Percentiles rank a stretch among this genome's conserved stretches.
phyloP scores from a whole-genome alignment of 2,113 vertebrate species.

The Manacus vitellinus region DNA sequence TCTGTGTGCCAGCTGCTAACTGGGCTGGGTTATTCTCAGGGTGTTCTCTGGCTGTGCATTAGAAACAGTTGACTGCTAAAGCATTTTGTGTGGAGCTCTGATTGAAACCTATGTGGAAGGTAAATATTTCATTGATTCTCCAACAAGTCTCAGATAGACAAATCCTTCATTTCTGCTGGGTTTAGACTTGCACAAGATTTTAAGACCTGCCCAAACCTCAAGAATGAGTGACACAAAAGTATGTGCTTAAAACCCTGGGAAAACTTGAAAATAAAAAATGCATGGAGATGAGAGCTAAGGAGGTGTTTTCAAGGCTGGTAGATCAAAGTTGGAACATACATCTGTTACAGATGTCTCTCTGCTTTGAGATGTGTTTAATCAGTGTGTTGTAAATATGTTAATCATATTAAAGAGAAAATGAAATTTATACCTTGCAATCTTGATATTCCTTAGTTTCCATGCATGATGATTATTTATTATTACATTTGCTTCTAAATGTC shows the following conservation, averaged over 20 bases:
- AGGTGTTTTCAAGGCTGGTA: background rate
- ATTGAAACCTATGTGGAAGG: background rate
- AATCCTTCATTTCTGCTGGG: background rate
- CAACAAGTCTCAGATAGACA: background rate
- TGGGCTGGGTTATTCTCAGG: background rate
- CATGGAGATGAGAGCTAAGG: background rate
- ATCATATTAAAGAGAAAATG: background rate
- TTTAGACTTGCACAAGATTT: background rate
- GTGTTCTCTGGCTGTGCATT: background rate
- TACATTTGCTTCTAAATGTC: background rate
- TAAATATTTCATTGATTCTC: background rate
- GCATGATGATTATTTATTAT: background rate
- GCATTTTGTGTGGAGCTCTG: background rate
- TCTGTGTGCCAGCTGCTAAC: rapidly evolving
- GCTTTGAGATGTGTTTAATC: background rate
- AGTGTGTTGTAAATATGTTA: background rate
- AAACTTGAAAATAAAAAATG: background rate
- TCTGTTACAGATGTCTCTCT: background rate
- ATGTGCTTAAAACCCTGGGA: background rate
- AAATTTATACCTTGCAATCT: background rate
- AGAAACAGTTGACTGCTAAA: background rate
- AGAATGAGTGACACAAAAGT: background rate
- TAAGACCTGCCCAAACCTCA: background rate
- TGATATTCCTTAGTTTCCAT: background rate
- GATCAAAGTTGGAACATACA: background rate